A percentile compares a stretch with the other conserved stretches of the same genome.
phyloP scores from a whole-genome alignment of 1,140 invertebrate species.

The Nasonia vitripennis region DNA sequence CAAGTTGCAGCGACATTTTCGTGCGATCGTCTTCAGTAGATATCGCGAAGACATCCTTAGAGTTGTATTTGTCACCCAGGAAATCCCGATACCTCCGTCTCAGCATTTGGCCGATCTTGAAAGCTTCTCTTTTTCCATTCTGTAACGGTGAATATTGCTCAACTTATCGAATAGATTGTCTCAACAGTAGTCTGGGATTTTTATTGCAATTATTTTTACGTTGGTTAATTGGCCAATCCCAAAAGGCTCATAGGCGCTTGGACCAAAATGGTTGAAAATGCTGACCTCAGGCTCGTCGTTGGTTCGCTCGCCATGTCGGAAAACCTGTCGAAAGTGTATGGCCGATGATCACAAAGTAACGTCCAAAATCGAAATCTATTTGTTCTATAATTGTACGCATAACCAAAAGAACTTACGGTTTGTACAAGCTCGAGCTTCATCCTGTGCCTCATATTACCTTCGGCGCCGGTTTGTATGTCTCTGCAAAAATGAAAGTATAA shows the following conservation, averaged over 20 bases:
- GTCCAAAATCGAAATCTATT: too few species aligned
- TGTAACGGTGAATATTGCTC: background rate
- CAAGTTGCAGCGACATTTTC: conserved; percentile 76
- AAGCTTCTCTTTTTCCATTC: conserved; percentile 24
- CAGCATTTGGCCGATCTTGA: conserved; percentile 10
- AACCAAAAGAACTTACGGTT: background rate
- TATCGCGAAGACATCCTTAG: conserved; percentile 67
- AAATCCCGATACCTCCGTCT: conserved; percentile 5
- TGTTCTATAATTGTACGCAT: background rate
- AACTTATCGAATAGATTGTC: background rate
- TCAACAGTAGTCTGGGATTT: background rate
- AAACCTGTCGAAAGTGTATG: conserved; percentile 17
- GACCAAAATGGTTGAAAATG: background rate
- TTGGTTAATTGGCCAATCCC: conserved; percentile 23
- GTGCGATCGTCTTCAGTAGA: conserved; percentile 75
- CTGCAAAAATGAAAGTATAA: too few species aligned
- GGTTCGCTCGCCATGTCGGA: conserved; percentile 37
- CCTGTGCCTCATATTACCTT: background rate
- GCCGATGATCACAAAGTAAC: background rate
- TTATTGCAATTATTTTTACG: background rate
- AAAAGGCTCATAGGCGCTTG: conserved; percentile 4
- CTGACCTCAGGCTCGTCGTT: background rate
- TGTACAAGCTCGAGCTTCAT: background rate
- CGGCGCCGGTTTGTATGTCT: too few species aligned
- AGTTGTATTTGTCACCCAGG: conserved; percentile 63